Evolutionary conservation across 2,888 invertebrate species (phyloP), one percentile per base, ranked within the genome.

Genomic region (Ephialtes manifestator): DNA sequence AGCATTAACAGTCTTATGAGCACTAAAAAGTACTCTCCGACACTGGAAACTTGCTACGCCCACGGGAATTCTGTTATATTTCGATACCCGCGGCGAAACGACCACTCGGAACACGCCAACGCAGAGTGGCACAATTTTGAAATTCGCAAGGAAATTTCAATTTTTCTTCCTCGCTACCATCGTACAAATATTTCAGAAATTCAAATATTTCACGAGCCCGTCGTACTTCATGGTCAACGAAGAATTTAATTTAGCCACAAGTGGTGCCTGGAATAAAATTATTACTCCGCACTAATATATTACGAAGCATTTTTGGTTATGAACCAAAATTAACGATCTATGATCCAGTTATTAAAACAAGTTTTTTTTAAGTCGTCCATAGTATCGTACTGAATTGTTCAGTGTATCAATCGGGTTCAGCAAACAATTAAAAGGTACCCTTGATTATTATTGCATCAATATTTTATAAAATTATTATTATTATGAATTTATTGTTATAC

Each of bases 1-100:
- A 80, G 87, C 90, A 90, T 90, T 88, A 89, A 87, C 87, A 84
- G 87, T 86, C 84, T 89, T 88, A 90, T 84, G 88, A 87, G 79
- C 85, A 83, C 82, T 88, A 87, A 90, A 85, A 83, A 85, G 87
- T 86, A 81, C 79, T 76, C 85, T 60, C 53, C 65, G 67, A 51
- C 39, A 20, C 28, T 55, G 67, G 67, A 48, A 79, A 70, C 84
- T 83, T 60, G 28, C 74, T 72, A 78, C 81, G 79, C 31, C 65
- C 15, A 39, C 43, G 18, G 39, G 43, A 13, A 20, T 18, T 58
- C 8, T 18, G 18, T 39, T 39, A 43, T 58, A 13, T 70, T 35
- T 60, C 46, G 20, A 46, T 31, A 31, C 74, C 60, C 53, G 15
- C 51, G 2, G 51, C 31, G 18, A 58, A 58, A 46, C 46, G 46